A percentile compares a stretch with the other conserved stretches of the same genome.
These are phyloP conservation scores for Corella eumyota DNA, from an alignment of 23 tunicate genomes.

Conservation along the genomic window DNA sequence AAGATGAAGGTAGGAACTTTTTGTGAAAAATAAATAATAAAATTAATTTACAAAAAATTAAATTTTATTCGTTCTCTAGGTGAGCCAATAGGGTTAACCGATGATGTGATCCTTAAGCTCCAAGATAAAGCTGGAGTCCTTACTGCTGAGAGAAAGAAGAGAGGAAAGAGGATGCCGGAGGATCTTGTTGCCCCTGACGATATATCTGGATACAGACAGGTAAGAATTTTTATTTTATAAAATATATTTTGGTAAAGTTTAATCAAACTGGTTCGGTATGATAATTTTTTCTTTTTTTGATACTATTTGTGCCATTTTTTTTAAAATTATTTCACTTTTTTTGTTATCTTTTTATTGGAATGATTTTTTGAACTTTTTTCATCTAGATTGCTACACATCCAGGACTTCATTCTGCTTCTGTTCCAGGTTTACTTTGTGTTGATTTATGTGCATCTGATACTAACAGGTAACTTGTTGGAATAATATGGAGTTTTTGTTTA, in stretches of 20 bases:
- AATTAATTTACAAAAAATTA: background rate
- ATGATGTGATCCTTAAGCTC: constrained; percentile 65
- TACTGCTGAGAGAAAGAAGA: constrained; percentile 81
- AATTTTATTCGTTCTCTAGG: constrained; percentile 16
- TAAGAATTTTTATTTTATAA: no score
- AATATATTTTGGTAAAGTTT: no score
- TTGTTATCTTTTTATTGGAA: no score
- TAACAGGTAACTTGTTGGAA: constrained; percentile 36
- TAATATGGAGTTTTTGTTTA: no score
- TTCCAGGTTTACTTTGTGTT: constrained; percentile 85
- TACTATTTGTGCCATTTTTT: no score
- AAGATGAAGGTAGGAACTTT: constrained; percentile 42
- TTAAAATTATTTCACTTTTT: no score
- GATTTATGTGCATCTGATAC: constrained; percentile 75
- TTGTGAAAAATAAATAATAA: background rate
- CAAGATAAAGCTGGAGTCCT: constrained; percentile 81
- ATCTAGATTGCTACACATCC: constrained; percentile 63
- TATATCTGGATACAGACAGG: constrained; percentile 56
- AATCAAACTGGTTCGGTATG: no score
- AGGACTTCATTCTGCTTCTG: constrained; percentile 98
- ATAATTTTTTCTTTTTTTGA: no score
- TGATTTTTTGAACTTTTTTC: background rate
- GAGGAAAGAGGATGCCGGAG: constrained; percentile 92
- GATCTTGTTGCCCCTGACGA: constrained; percentile 70
- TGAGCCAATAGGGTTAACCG: constrained; percentile 79